Evolutionary conservation across 1,140 invertebrate genomes (phyloP).

Genomic region (Maconellicoccus hirsutus): DNA sequence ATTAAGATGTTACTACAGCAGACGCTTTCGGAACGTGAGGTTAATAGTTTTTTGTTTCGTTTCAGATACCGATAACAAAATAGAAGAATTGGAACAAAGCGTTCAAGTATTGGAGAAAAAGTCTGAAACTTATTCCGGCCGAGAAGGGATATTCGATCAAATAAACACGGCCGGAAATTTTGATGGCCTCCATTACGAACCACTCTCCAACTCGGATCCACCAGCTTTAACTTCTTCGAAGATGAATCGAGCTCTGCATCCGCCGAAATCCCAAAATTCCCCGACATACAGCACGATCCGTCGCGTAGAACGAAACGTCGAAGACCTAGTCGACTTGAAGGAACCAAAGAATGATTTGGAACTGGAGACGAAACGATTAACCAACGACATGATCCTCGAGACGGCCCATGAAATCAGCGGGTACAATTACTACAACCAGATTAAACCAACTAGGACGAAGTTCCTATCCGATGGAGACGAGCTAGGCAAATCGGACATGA

Average conservation of each 20-base stretch:
- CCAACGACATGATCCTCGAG: slow-evolving; percentile 6
- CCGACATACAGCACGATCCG: not conserved
- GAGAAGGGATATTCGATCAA: too few species aligned
- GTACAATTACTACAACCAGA: slow-evolving; percentile 10
- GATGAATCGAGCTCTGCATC: too few species aligned
- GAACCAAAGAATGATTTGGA: slow-evolving; percentile 1
- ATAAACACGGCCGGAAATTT: too few species aligned
- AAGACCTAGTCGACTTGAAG: not conserved
- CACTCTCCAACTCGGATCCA: not conserved
- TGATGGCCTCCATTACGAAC: too few species aligned
- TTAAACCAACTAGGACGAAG: not conserved
- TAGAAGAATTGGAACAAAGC: not conserved
- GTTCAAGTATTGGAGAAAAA: not conserved
- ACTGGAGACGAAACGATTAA: slow-evolving; percentile 10
- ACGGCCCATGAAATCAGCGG: slow-evolving; percentile 10
- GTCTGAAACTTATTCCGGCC: too few species aligned
- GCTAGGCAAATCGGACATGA: not conserved
- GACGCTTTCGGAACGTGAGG: too few species aligned
- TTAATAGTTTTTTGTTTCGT: not conserved
- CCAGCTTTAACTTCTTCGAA: not conserved
- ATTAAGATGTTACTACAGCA: too few species aligned
- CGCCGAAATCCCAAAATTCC: not conserved
- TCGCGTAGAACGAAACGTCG: not conserved
- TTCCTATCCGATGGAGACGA: not conserved
- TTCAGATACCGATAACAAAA: not conserved